Evolutionary conservation across 2,113 vertebrate species (phyloP), one percentile per base, ranked within the genome.

Genomic region (Lepus americanus): DNA sequence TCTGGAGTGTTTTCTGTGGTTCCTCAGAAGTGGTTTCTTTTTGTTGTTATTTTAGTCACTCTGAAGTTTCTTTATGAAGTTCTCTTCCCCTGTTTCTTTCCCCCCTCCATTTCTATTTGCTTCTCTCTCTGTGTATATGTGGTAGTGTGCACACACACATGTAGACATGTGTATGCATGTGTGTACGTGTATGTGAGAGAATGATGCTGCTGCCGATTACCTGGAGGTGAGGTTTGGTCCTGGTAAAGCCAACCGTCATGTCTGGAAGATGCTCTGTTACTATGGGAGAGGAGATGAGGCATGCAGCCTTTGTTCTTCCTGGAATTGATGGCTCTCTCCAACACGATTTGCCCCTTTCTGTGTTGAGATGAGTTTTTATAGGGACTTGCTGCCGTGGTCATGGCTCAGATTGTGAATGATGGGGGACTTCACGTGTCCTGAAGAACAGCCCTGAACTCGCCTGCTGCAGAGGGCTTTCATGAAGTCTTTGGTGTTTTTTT

Each of bases 241-340:
- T 85, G 17, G 64, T 64, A 39, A 23, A 49, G 17, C 20, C 70
- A 31, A 31, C 66, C 70, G 29, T 72, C 39, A 36, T 51, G 12
- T 61, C 36, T 90, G 88, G 79, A 87, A 92, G 78, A 33, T 51
- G 36, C 29, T 61, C 44, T 77, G 16, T 94, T 69, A n/a, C 39
- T 14, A 33, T 29, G 39, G 16, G 17, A 81, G 92, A 74, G 44
- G 29, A 73, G 22, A 19, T 78, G 59, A 94, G 61, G 53, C 69
- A 33, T 33, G 19, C 1, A 25, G 55, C 29, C 67, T 7, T 31
- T 44, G 39, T 19, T 19, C 17, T 70, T 87, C 53, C 27, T 13
- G 2, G 36, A 59, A 69, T 31, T 55, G 22, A 31, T 63, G 44
- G 25, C 23, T 44, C 6, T 55, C 36, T 83, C 27, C 69, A 59